Evolutionary conservation across 2,888 invertebrate species (phyloP), one percentile per base, ranked within the genome.

Genomic region (Microctonus aethiopoides): DNA sequence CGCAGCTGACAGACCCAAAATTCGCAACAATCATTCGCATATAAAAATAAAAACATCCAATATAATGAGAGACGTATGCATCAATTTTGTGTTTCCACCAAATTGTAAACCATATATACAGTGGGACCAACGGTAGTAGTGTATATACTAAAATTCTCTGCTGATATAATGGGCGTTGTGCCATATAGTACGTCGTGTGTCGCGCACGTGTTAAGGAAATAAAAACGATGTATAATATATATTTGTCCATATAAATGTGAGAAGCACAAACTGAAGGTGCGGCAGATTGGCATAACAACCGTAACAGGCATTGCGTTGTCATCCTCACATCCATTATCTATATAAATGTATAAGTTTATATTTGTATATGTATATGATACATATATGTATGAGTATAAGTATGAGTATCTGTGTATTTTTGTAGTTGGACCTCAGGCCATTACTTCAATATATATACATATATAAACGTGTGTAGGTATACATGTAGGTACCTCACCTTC

Each of bases 221-320:
- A 46, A 20, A 46, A 46, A 46, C 16, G 16, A 16, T 16, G 16
- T 39, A 39, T 36, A 39, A 46, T 46, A n/a, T n/a, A n/a, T n/a
- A 16, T 46, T 3, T 46, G 9, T 46, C 7, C 16, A 20, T 46
- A 54, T 54, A 22, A 22, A 54, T 24, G 54, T 9, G 36, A 16
- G 16, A 4, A 20, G 34, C 32, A 24, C 6, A 22, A 39, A 24
- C 24, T 22, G 61, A n/a, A 61, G 79, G 79, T 79, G 77, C 78
- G 77, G 78, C 74, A 74, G 77, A 81, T 77, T 75, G 77, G 72
- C 77, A 73, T 78, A 81, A 82, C 80, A 74, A 78, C 78, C 80
- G 79, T 76, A 78, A 76, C 61, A 54, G 56, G 71, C 51, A 60
- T 73, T 79, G 82, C 80, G 75, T 73, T 79, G 80, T 81, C 80